Percentiles rank a stretch among this genome's conserved stretches.
Conservation (phyloP, 2,113 vertebrate genomes). For the Perca fluviatilis region DNA sequence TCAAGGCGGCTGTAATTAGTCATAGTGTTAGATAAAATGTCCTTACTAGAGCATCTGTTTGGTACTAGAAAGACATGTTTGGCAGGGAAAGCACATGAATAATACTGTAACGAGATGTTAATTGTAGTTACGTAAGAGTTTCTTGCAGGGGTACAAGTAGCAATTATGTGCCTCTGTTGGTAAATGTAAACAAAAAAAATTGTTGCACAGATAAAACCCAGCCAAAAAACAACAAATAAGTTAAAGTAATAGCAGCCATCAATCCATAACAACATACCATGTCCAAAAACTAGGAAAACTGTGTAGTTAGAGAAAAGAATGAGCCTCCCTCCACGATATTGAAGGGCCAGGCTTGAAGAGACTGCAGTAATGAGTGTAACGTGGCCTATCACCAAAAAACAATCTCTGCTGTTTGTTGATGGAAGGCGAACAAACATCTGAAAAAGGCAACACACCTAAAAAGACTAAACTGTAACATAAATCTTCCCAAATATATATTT, state of each 20-base stretch:
- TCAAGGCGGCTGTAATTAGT: neutral
- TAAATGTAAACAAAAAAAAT: neutral
- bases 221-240: neutral
- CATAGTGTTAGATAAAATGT: too few species aligned
- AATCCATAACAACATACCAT: constrained; percentile 2
- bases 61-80: neutral
- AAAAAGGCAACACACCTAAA: neutral
- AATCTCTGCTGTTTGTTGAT: neutral
- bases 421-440: neutral
- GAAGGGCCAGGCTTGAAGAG: constrained; percentile 2
- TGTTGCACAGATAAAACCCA: neutral
- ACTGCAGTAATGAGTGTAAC: constrained; percentile 24
- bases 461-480: neutral
- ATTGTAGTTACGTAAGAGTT: neutral
- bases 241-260: constrained; percentile 18
- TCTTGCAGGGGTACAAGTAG: constrained; percentile 1
- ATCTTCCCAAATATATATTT: neutral
- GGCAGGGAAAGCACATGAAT: neutral
- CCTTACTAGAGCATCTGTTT: too few species aligned
- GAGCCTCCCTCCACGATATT: neutral
- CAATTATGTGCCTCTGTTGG: neutral
- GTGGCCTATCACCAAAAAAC: constrained; percentile 8
- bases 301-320: constrained; percentile 7
- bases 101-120: neutral
- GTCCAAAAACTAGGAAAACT: constrained; percentile 4